Base-by-base conservation (phyloP, 1,140 invertebrate species). In the Drosophila ercepeae region DNA sequence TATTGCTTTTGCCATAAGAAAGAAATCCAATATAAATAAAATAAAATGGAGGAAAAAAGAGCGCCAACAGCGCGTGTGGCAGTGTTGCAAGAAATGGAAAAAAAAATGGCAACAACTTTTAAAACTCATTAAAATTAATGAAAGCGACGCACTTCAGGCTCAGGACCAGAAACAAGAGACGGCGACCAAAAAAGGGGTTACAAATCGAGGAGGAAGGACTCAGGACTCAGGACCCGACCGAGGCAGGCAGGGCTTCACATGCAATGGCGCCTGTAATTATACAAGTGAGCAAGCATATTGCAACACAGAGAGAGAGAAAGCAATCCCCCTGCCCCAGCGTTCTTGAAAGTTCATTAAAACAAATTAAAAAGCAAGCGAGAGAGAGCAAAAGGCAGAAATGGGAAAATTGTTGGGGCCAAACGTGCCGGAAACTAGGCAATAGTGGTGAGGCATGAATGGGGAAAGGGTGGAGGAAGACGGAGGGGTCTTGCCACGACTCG, bases 91-190 rank as follows among this genome's bases (percentile, higher is more conserved):
- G n/a, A n/a, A n/a, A n/a, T n/a, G n/a, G n/a, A n/a, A 55, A 44
- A 49, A 59, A 71, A 83, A 84, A 84, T 84, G 70, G 81, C 77
- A 86, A 77, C 81, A 86, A 86, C 81, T 86, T 86, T 86, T 86
- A 81, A 86, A 86, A 86, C 81, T 86, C 81, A 86, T 86, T 86
- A 86, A 86, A 86, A 86, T 86, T 86, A 86, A 86, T 86, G 82
- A 86, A 86, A 86, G 81, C 81, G 73, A 86, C 81, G 81, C 81
- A 86, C 81, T 86, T 86, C 67, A 88, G 50, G 51, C 57, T 34
- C 57, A 78, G 54, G 52, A 50, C 50, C 34, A 58, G 51, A 64
- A 58, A 39, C 51, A 50, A 48, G 55, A 49, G 67, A 39, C 44
- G 39, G 19, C n/a, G n/a, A 39, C 36, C 36, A 9, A 3, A 5